These are phyloP conservation scores for Eptatretus atami DNA, from an alignment of 2,797 vertebrate genomes.

Conservation along the genomic window DNA sequence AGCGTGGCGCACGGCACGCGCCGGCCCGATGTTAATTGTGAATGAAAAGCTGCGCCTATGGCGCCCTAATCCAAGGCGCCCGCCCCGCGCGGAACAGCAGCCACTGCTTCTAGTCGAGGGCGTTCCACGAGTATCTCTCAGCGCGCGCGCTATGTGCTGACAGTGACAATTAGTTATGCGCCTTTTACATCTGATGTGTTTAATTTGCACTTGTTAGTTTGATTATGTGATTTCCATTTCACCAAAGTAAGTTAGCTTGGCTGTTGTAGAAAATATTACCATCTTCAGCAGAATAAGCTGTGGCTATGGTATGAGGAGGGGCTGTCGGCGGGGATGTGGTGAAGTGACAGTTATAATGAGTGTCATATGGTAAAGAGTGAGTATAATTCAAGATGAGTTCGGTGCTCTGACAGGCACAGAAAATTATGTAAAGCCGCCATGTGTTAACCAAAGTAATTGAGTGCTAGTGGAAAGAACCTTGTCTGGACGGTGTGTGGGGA, in stretches of 20 bases:
- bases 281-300: conserved; percentile 5
- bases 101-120: too few relatives aligned
- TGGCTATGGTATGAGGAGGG: neutral
- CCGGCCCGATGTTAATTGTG: neutral
- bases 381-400: conserved; percentile 4
- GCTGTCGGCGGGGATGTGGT: conserved; percentile 1
- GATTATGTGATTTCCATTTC: conserved; percentile 99
- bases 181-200: conserved; percentile 93
- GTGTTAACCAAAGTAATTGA: too few relatives aligned
- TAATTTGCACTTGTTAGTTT: conserved; percentile 97
- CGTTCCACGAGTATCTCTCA: neutral
- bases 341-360: conserved; percentile 5
- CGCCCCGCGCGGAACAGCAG: too few relatives aligned
- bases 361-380: conserved; percentile 5
- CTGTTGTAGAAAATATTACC: conserved; percentile 74
- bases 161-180: conserved; percentile 99
- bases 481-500: too few relatives aligned
- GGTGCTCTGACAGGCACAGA: conserved; percentile 2
- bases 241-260: conserved; percentile 93
- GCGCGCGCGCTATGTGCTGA: conserved; percentile 18
- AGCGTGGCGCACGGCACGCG: neutral
- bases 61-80: too few relatives aligned
- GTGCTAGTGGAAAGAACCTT: too few relatives aligned
- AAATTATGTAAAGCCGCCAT: neutral
- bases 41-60: neutral